Percentiles rank a stretch among this genome's conserved stretches.
phyloP scores from a whole-genome alignment of 2,888 invertebrate species.

The Arge pagana region DNA sequence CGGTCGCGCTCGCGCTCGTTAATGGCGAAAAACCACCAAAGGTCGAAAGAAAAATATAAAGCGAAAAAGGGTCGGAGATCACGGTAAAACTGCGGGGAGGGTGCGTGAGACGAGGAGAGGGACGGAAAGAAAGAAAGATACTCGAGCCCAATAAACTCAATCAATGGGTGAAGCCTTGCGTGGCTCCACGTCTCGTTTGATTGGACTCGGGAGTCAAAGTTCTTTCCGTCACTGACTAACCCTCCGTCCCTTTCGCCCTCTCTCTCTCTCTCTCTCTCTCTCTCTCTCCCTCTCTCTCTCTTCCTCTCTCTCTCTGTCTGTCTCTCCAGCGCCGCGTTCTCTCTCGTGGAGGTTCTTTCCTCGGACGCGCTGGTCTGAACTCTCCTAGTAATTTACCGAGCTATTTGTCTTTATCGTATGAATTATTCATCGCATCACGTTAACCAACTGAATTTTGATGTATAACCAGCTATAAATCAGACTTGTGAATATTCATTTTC shows the following conservation, averaged over 20 bases:
- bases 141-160: conserved; percentile 19
- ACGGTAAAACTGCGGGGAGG: not conserved
- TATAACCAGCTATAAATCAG: conserved; percentile 23
- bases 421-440: conserved; percentile 22
- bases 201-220: conserved; percentile 13
- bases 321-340: too few species aligned
- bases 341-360: too few species aligned
- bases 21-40: conserved; percentile 10
- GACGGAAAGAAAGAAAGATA: not conserved
- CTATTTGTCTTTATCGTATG: conserved; percentile 26
- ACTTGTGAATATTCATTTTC: conserved; percentile 18
- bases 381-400: conserved; percentile 22
- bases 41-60: conserved; percentile 25
- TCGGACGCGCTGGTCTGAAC: conserved; percentile 6
- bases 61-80: not conserved
- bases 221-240: not conserved
- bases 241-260: not conserved
- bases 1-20: conserved; percentile 21
- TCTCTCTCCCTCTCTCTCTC: not conserved
- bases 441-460: conserved; percentile 23
- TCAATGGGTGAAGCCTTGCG: conserved; percentile 24
- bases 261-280: not conserved
- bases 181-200: conserved; percentile 22
- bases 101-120: not conserved
- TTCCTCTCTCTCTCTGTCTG: not conserved